Evolutionary conservation across 2,888 invertebrate genomes (phyloP), one percentile per base, ranked within the genome.

Genomic region (Leucophora obtusa): DNA sequence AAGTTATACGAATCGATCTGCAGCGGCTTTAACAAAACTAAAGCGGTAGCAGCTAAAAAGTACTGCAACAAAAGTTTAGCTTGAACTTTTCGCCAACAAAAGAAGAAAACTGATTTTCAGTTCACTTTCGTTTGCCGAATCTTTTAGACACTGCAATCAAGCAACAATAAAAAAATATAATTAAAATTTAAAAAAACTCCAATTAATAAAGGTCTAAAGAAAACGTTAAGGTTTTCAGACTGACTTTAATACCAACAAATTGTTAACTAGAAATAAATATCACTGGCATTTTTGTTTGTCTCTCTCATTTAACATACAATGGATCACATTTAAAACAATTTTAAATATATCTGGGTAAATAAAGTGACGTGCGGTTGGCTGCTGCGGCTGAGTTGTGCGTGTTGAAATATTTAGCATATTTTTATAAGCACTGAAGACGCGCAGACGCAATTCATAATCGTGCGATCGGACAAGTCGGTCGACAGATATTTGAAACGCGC

Each of bases 401-500:
- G 85, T 85, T 85, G 80, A 86, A 86, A 85, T 87, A 84, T 86
- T 87, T 87, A 84, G 84, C 85, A 86, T 89, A 87, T 88, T 89
- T 87, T 87, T 87, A 88, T 84, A 86, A 86, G 84, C 85, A 87
- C 77, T 85, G 84, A 86, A 84, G 88, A 86, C 86, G 88, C 89
- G 86, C 87, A 87, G 86, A 85, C 88, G 87, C 87, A 88, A 88
- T 88, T 88, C 87, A 86, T 86, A 84, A 84, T 84, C 85, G 88
- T 86, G 86, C 87, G 84, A 87, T 87, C 88, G 84, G 84, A 83
- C 84, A 85, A 86, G 85, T 84, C 87, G 86, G 89, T 87, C 84
- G 86, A 84, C 65, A 24, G 53, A 58, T 65, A 70, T 58, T 60
- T 65, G 24, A 60, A 81, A 70, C 28, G 69, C 66, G 63, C 73